Percentiles rank a stretch among this genome's conserved stretches.
These are phyloP conservation scores for Oceanodroma leucorhoa DNA, from an alignment of 2,797 vertebrate genomes.

Conservation along the genomic window DNA sequence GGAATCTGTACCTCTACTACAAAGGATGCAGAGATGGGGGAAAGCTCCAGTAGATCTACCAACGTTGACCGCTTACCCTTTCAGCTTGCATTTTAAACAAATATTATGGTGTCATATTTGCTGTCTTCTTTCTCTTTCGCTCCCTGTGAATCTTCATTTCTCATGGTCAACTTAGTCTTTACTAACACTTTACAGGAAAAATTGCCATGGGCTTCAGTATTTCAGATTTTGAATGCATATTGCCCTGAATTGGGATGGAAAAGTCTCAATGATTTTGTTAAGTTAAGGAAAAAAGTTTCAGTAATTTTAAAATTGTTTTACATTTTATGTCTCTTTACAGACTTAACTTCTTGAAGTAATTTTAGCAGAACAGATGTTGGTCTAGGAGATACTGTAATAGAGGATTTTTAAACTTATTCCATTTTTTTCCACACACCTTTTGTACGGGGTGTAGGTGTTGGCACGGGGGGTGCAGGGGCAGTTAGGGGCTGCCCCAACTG, in stretches of 20 bases:
- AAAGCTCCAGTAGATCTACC: background rate
- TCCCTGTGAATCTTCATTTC: background rate
- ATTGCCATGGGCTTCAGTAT: background rate
- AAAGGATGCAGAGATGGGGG: background rate
- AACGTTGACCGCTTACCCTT: fast-evolving
- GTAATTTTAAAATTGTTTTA: background rate
- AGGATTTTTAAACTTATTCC: background rate
- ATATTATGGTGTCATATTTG: background rate
- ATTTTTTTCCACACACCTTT: background rate
- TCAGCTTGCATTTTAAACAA: background rate
- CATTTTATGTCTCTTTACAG: background rate
- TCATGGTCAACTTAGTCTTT: background rate
- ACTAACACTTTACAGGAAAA: background rate
- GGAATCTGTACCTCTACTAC: background rate
- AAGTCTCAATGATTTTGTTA: background rate
- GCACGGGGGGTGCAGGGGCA: fast-evolving
- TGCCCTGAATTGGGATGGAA: background rate
- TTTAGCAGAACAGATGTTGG: background rate
- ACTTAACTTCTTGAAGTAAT: background rate
- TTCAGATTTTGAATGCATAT: background rate
- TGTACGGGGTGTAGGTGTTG: fast-evolving
- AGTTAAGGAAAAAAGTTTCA: fast-evolving
- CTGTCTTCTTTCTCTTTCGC: background rate
- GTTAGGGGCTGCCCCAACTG: background rate
- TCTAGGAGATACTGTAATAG: background rate